Conservation (phyloP, 2,113 vertebrate genomes). For the Phyllopteryx taeniolatus region DNA sequence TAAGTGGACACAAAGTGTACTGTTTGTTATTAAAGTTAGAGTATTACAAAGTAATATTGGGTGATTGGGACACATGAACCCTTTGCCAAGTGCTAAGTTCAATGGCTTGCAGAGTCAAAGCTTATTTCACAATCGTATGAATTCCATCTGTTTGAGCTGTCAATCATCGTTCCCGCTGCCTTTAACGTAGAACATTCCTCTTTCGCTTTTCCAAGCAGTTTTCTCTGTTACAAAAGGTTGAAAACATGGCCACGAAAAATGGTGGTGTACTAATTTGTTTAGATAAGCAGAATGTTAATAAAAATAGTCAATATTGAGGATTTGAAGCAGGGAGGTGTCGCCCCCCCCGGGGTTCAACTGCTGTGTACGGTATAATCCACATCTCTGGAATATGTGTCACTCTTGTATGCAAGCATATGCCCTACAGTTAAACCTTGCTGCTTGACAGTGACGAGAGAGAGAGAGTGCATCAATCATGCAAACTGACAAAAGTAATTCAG, state of each 20-base stretch:
- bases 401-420: background rate
- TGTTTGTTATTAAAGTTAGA: background rate
- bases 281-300: background rate
- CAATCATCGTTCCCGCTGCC: no score
- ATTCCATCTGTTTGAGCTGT: background rate
- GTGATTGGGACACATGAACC: background rate
- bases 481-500: conserved; percentile 12
- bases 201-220: no score
- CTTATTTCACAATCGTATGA: background rate
- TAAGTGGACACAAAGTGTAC: background rate
- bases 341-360: background rate
- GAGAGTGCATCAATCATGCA: conserved; percentile 11
- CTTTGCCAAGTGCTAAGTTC: background rate
- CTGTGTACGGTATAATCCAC: background rate
- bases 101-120: no score
- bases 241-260: no score
- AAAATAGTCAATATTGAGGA: background rate
- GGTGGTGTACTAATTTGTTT: no score
- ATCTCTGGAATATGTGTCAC: background rate
- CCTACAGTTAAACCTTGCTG: background rate
- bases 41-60: background rate
- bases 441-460: conserved; percentile 2
- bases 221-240: no score
- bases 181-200: no score
- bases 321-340: background rate